Conservation (phyloP, 2,888 invertebrate species). For the Monoplex corrugatus region DNA sequence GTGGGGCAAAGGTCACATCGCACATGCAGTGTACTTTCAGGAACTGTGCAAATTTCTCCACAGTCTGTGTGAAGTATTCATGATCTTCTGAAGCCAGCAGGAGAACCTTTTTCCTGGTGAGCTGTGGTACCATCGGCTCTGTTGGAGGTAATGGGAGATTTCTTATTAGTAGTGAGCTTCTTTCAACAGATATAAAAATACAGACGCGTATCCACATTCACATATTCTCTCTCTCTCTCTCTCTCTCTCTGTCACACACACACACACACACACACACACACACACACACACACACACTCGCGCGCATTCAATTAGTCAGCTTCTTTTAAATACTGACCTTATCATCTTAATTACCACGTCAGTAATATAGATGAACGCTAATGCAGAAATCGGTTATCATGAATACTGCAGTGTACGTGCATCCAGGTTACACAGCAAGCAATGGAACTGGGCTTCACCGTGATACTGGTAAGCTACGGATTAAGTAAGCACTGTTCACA, state of each 20-base stretch:
- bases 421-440: no score
- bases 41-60: conserved; percentile 41
- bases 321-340: no score
- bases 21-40: conserved; percentile 40
- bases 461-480: no score
- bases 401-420: no score
- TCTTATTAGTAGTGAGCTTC: no score
- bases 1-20: conserved; percentile 45
- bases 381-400: no score
- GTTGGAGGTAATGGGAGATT: neutral
- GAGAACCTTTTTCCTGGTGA: conserved; percentile 15
- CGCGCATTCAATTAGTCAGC: no score
- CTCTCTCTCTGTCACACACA: neutral
- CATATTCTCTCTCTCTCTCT: neutral
- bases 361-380: no score
- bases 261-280: neutral
- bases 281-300: neutral
- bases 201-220: no score
- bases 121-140: neutral
- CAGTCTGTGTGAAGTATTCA: conserved; percentile 28
- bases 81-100: conserved; percentile 47
- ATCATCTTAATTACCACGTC: no score
- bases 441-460: no score
- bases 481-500: no score
- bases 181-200: neutral